Conservation (phyloP, 1,140 invertebrate genomes). For the Glossosoma conforme region DNA sequence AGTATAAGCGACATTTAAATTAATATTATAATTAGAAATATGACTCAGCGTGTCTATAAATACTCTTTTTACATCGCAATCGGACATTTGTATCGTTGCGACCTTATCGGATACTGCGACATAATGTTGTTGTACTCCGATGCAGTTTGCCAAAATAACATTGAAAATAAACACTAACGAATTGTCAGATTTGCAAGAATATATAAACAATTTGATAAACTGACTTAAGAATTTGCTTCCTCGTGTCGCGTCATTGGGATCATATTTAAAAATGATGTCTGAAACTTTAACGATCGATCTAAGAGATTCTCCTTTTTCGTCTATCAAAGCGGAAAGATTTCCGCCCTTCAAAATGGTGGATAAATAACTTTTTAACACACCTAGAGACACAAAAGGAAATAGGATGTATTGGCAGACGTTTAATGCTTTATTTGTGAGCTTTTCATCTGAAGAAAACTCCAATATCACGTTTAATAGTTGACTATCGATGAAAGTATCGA, state of each 20-base stretch:
- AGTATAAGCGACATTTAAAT: constrained; percentile 18
- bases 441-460: constrained; percentile 9
- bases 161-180: constrained; percentile 18
- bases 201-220: constrained; percentile 21
- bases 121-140: constrained; percentile 18
- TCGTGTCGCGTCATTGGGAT: constrained; percentile 6
- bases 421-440: constrained; percentile 13
- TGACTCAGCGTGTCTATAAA: constrained; percentile 18
- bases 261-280: constrained; percentile 21
- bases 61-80: constrained; percentile 8
- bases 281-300: constrained; percentile 20
- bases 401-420: constrained; percentile 20
- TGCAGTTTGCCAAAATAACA: constrained; percentile 11
- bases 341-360: constrained; percentile 6
- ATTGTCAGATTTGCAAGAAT: constrained; percentile 18
- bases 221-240: neutral
- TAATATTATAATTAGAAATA: constrained; percentile 18
- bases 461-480: constrained; percentile 15
- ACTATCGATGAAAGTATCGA: constrained; percentile 17
- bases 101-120: constrained; percentile 9
- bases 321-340: constrained; percentile 16
- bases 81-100: constrained; percentile 1
- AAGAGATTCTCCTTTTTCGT: constrained; percentile 22
- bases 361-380: constrained; percentile 17
- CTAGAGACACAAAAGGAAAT: constrained; percentile 10